Evolutionary conservation across 2,797 vertebrate species (phyloP), one percentile per base, ranked within the genome.

Genomic region (Falco novaeseelandiae): DNA sequence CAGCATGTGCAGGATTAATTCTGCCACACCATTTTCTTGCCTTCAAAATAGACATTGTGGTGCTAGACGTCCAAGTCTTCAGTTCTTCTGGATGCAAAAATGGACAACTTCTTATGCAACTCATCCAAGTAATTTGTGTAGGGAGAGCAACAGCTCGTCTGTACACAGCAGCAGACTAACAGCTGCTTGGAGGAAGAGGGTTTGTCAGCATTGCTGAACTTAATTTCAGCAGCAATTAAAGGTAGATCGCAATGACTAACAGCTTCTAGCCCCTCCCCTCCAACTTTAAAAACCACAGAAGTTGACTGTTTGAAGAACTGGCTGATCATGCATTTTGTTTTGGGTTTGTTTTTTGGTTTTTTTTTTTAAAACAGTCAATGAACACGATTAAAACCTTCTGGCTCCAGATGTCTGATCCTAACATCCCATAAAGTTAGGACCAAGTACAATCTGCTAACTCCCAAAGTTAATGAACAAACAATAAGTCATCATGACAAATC

Each of bases 401-500:
- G 48, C 36, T 95, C 12, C 42, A 83, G 73, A 73, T 0, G 0
- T 5, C 36, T 48, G 54, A 67, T 54, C 23, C 49, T 58, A 62
- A 87, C 9, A 55, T 42, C 16, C 40, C 54, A 55, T 14, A 19
- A 78, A 46, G 15, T 32, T 2, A 40, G 38, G 65, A 34, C 12
- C 61, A 89, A 87, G 58, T 40, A 78, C 15, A 57, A n/a, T 11
- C 63, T 72, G 54, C 51, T 26, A 14, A 54, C 83, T 65, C 40
- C 44, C 67, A 42, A 57, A 70, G 30, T 61, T 78, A 67, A 89
- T 2, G 20, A 90, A 54, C 51, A 36, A 66, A 63, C 2, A 1
- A 20, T 3, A 27, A 0, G 0, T 12, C 59, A 58, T 21, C 21
- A 30, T 1, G 22, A 70, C 55, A 87, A 59, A 63, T 40, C 34